A percentile compares a stretch with the other conserved stretches of the same genome.
Evolutionary conservation across 2,888 invertebrate genomes (phyloP).

Genomic region (Syrphus vitripennis): DNA sequence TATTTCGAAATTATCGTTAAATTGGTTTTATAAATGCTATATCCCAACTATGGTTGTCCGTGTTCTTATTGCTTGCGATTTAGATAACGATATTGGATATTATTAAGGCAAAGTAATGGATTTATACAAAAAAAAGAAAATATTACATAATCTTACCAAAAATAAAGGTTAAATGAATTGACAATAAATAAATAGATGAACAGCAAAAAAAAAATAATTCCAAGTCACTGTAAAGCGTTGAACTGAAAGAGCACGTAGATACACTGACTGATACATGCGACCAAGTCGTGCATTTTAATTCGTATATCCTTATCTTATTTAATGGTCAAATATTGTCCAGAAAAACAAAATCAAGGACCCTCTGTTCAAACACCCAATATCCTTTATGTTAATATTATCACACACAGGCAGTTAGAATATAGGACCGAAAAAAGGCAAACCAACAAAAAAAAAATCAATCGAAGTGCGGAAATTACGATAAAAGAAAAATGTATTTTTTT

Average conservation of each 20-base stretch:
- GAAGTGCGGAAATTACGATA: conserved; percentile 40
- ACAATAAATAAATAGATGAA: background rate
- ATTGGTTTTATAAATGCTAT: conserved; percentile 30
- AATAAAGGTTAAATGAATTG: background rate
- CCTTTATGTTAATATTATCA: conserved; percentile 16
- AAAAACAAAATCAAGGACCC: background rate
- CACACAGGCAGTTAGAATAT: background rate
- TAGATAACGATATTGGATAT: background rate
- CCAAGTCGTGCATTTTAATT: background rate
- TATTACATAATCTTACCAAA: background rate
- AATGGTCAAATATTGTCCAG: conserved; percentile 12
- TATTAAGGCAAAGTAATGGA: background rate
- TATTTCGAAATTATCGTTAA: conserved; percentile 50
- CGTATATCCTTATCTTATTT: background rate
- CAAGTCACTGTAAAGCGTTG: background rate
- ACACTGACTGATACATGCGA: no score
- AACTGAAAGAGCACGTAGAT: background rate
- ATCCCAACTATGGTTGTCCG: background rate
- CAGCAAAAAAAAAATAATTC: no score
- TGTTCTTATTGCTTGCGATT: background rate
- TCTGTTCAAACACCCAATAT: background rate
- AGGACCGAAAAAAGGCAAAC: background rate
- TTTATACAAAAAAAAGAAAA: background rate
- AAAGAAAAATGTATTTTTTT: no score
- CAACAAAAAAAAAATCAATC: conserved; percentile 20